Base-by-base conservation (phyloP, 2,797 vertebrate species). In the Oreonectes daqikongensis region DNA sequence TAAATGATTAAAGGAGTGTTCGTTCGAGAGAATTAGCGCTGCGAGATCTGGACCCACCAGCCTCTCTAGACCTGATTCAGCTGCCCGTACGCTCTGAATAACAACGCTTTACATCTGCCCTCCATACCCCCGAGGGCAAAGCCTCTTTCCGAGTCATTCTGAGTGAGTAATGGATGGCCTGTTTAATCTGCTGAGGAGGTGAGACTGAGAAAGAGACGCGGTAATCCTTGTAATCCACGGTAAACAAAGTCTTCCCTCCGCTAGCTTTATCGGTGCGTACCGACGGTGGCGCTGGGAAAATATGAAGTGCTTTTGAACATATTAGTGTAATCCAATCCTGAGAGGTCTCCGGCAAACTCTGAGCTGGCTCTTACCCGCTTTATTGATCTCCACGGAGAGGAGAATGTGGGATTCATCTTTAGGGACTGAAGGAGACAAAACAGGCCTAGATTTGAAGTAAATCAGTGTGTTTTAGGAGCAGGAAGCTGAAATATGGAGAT, bases 251-350 rank as follows among this genome's bases (percentile, higher is more conserved):
- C 74, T 60, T 48, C 52, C 69, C 53, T 40, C 71, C 26, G 30
- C 38, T 24, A 69, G 63, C 52, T n/a, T 68, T 46, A 68, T 70
- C 75, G 2, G 55, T 2, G 1, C 22, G 10, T 67, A 42, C n/a
- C 59, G 12, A 71, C 40, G 6, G 26, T 26, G 17, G 5, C 48
- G 5, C 48, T 55, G 8, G 66, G 76, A 66, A 76, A 79, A 76
- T 75, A 79, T 66, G 18, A 50, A 77, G 78, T 72, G 67, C 73
- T 71, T 80, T 78, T 77, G 72, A 79, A 76, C 77, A 66, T 65
- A 74, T 76, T 82, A 76, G 69, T 71, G 75, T 84, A 80, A 84
- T 81, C 79, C 81, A 80, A 81, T 81, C 71, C 28, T 6, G 12
- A 55, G 48, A 57, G 74, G 64, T 70, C 75, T 78, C 53, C 18